Evolutionary conservation across 1,140 invertebrate genomes (phyloP), one percentile per base, ranked within the genome.

Genomic region (Drosophila arawakana): DNA sequence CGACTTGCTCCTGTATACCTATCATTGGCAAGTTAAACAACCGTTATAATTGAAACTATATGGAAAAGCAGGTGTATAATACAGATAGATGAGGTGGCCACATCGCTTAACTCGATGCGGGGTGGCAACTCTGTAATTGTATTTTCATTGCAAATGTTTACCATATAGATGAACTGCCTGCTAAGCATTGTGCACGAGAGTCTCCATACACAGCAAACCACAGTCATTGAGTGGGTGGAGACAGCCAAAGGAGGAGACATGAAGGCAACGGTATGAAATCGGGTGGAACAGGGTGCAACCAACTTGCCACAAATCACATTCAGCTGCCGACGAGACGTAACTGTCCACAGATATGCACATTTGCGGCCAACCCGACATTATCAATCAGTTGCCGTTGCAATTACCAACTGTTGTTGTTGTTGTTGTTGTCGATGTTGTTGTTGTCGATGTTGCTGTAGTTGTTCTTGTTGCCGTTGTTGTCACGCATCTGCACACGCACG

Each of bases 261-360:
- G 25, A 30, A 30, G 3, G 10, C 2, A n/a, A n/a, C 41, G 5
- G 41, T 6, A 11, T n/a, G 41, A 43, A n/a, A 43, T 2, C 2
- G 10, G 13, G 41, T 30, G 25, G 25, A 30, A 30, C 25, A 30
- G 50, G 25, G 47, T 8, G 49, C 6, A 52, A 37, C 65, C 52
- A 49, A 47, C 34, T 34, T 52, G 37, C 57, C 63, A 55, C 71
- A 73, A 73, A 73, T 60, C 65, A 68, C 37, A 68, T 54, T 34
- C 8, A 8, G 49, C 8, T 43, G 21, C 21, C 10, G 66, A 61
- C 57, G 49, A 61, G 35, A 61, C 58, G 13, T 35, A 57, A 69
- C 43, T 74, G 72, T 74, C 72, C 72, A 69, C 72, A 74, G 72
- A 70, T 74, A 74, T 74, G 72, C 72, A 62, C 72, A 74, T 74